These are phyloP conservation scores for Acleris cristana DNA, from an alignment of 2,888 invertebrate genomes.

Conservation along the genomic window DNA sequence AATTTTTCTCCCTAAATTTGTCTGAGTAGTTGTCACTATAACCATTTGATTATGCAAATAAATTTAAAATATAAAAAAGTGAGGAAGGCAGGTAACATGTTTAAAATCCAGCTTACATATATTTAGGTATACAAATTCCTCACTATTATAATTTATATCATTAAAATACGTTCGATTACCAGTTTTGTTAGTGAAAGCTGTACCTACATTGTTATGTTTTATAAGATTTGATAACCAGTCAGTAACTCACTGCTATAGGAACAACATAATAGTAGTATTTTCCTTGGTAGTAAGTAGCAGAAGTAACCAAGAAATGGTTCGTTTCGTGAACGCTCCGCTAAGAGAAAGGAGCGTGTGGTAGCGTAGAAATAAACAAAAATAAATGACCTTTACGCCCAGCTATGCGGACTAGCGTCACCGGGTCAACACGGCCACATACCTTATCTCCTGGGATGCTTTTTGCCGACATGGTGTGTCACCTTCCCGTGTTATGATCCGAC, in stretches of 20 bases:
- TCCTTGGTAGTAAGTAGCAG: background rate
- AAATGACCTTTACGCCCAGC: slow-evolving; percentile 63
- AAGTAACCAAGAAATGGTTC: background rate
- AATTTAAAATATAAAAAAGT: no score
- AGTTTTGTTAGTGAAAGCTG: slow-evolving; percentile 6
- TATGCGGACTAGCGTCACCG: slow-evolving; percentile 48
- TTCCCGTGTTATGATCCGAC: slow-evolving; percentile 72
- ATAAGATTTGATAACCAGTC: slow-evolving; percentile 14
- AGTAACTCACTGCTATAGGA: background rate
- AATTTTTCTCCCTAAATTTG: no score
- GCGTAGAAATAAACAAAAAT: slow-evolving; percentile 65
- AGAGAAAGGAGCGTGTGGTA: slow-evolving; percentile 70
- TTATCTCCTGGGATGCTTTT: slow-evolving; percentile 93
- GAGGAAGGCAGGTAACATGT: no score
- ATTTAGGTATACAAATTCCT: no score
- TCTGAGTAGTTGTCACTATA: no score
- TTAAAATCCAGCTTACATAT: no score
- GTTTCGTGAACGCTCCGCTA: slow-evolving; percentile 45
- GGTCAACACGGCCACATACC: slow-evolving; percentile 79
- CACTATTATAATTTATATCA: no score
- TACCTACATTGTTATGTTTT: slow-evolving; percentile 17
- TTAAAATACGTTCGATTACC: background rate
- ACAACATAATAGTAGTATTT: slow-evolving; percentile 1
- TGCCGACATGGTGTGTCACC: slow-evolving; percentile 87
- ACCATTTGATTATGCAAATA: no score